These are phyloP conservation scores for Psococerastis gibbosa DNA, from an alignment of 2,888 invertebrate species.

Conservation along the genomic window DNA sequence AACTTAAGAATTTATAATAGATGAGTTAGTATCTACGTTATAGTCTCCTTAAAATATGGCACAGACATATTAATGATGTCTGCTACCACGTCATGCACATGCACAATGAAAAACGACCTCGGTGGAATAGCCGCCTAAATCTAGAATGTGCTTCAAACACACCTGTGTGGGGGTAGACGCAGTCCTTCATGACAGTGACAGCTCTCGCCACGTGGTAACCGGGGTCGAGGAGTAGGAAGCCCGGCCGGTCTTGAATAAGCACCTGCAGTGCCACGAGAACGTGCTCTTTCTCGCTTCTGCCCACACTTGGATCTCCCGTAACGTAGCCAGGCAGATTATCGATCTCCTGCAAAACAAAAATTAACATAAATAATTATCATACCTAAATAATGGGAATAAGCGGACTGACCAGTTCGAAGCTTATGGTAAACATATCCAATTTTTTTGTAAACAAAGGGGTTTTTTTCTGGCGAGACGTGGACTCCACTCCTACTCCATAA, in stretches of 20 bases:
- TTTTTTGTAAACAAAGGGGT: background rate
- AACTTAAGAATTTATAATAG: too few species aligned
- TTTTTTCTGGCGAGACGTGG: too few species aligned
- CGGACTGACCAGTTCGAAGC: too few species aligned
- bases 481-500: too few species aligned
- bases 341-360: conserved; percentile 23
- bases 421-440: too few species aligned
- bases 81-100: too few species aligned
- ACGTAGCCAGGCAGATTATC: conserved; percentile 28
- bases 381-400: background rate
- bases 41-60: too few species aligned
- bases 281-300: conserved; percentile 67
- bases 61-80: too few species aligned
- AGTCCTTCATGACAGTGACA: conserved; percentile 72
- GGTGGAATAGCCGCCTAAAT: background rate
- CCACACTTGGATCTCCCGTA: conserved; percentile 21
- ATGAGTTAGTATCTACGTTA: too few species aligned
- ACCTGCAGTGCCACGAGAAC: conserved; percentile 62
- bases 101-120: too few species aligned
- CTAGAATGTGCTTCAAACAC: conserved; percentile 17
- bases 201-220: conserved; percentile 78
- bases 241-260: conserved; percentile 48
- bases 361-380: background rate
- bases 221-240: conserved; percentile 68
- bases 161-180: conserved; percentile 71